A percentile compares a stretch with the other conserved stretches of the same genome.
Evolutionary conservation across 2,797 vertebrate species (phyloP).

Genomic region (Chelon labrosus): DNA sequence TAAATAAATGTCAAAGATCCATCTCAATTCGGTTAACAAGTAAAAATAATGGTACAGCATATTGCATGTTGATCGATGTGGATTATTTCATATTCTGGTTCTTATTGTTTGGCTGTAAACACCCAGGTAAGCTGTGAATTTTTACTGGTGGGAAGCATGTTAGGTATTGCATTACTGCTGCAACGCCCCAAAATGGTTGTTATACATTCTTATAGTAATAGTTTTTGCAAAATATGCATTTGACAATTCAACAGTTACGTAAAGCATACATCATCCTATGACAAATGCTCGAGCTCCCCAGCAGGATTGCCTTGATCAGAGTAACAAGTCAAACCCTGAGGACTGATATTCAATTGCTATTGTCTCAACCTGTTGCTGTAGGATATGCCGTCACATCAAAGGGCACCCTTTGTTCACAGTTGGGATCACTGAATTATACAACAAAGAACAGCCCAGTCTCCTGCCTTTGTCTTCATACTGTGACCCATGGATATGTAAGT

Average conservation of each 20-base stretch:
- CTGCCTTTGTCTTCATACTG: slow-evolving; percentile 30
- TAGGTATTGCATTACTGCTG: not conserved
- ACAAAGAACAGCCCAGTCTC: slow-evolving; percentile 46
- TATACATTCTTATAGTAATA: not conserved
- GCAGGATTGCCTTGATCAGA: slow-evolving; percentile 37
- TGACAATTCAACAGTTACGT: slow-evolving; percentile 20
- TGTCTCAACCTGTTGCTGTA: slow-evolving; percentile 41
- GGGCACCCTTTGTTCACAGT: slow-evolving; percentile 40
- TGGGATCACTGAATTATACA: slow-evolving; percentile 52
- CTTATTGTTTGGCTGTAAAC: not conserved
- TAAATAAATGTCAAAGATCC: too few species aligned
- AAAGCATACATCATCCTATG: slow-evolving; percentile 33
- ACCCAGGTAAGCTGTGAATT: not conserved
- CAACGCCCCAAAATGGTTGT: not conserved
- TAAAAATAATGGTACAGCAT: not conserved
- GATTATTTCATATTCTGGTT: not conserved
- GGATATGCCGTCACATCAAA: slow-evolving; percentile 51
- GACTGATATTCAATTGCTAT: slow-evolving; percentile 28
- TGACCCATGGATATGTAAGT: slow-evolving; percentile 15
- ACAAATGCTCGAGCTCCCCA: slow-evolving; percentile 13
- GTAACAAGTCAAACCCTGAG: slow-evolving; percentile 28
- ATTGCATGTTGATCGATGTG: too few species aligned
- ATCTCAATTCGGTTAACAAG: too few species aligned
- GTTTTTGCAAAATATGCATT: not conserved
- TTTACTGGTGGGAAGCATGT: not conserved